Evolutionary conservation across 2,888 invertebrate species (phyloP).

Genomic region (Piscicola geometra): DNA sequence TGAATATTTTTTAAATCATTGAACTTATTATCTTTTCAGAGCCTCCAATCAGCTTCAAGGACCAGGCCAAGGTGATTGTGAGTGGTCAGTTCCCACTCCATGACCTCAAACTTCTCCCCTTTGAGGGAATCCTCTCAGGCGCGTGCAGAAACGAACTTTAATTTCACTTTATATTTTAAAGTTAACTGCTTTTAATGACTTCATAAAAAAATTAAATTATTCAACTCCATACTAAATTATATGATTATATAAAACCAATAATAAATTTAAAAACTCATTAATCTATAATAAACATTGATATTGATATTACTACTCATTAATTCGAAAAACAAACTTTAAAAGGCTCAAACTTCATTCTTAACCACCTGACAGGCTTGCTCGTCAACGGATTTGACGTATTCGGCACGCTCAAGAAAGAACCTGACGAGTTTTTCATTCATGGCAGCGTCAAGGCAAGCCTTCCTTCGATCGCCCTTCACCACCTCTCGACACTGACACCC

Average conservation of each 20-base stretch:
- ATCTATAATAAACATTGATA: too few species aligned
- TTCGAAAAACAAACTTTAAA: too few species aligned
- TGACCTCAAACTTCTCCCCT: neutral
- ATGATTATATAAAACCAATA: too few species aligned
- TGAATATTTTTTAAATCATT: too few species aligned
- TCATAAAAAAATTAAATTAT: too few species aligned
- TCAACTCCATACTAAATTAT: too few species aligned
- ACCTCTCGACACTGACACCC: neutral
- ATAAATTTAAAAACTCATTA: too few species aligned
- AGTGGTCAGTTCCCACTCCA: conserved; percentile 2
- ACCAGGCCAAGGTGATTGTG: neutral
- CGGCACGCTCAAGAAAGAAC: neutral
- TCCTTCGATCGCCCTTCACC: neutral
- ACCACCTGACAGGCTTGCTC: neutral
- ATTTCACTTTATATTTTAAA: too few species aligned
- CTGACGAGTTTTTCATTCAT: neutral
- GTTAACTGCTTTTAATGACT: too few species aligned
- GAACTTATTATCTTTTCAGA: too few species aligned
- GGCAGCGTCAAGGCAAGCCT: neutral
- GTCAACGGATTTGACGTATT: neutral
- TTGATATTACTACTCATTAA: too few species aligned
- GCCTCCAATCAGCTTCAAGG: neutral
- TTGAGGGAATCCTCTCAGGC: neutral
- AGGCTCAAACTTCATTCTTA: neutral
- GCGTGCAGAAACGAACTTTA: too few species aligned